phyloP scores from a whole-genome alignment of 2,888 invertebrate genomes.

The Ephialtes manifestator region DNA sequence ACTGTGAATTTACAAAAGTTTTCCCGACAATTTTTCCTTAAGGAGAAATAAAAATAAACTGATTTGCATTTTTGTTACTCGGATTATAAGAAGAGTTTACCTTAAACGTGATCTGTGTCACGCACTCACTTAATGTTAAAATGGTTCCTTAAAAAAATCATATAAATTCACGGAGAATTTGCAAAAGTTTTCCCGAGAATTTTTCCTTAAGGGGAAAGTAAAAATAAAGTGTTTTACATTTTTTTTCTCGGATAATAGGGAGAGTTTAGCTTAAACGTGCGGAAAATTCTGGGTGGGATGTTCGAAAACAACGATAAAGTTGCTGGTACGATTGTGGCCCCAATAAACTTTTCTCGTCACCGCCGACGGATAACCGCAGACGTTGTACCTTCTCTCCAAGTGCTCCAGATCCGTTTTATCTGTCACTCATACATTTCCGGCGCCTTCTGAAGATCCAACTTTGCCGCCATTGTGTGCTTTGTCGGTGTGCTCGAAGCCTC shows the following conservation, averaged over 20 bases:
- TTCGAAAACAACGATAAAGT: constrained; percentile 43
- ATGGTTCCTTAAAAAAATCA: too few relatives aligned
- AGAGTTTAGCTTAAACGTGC: not conserved
- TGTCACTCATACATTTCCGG: constrained; percentile 57
- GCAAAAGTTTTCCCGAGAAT: not conserved
- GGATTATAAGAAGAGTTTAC: too few relatives aligned
- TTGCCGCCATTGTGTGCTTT: constrained; percentile 34
- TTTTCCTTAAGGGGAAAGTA: not conserved
- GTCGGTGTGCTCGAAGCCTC: constrained; percentile 36
- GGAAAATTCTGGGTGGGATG: constrained; percentile 7
- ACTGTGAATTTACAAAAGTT: too few relatives aligned
- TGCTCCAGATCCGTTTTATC: constrained; percentile 60
- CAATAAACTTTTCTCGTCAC: constrained; percentile 59
- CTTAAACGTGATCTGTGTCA: too few relatives aligned
- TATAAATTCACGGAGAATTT: not conserved
- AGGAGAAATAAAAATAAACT: too few relatives aligned
- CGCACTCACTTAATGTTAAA: too few relatives aligned
- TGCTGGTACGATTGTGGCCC: constrained; percentile 19
- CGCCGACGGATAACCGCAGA: constrained; percentile 55
- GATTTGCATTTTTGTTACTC: too few relatives aligned
- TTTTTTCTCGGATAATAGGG: not conserved
- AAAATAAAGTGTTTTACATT: not conserved
- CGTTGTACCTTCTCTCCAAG: constrained; percentile 24
- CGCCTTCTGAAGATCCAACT: constrained; percentile 39
- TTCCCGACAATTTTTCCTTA: too few relatives aligned